These are phyloP conservation scores for Xiphias gladius DNA, from an alignment of 2,113 vertebrate species.

Conservation along the genomic window DNA sequence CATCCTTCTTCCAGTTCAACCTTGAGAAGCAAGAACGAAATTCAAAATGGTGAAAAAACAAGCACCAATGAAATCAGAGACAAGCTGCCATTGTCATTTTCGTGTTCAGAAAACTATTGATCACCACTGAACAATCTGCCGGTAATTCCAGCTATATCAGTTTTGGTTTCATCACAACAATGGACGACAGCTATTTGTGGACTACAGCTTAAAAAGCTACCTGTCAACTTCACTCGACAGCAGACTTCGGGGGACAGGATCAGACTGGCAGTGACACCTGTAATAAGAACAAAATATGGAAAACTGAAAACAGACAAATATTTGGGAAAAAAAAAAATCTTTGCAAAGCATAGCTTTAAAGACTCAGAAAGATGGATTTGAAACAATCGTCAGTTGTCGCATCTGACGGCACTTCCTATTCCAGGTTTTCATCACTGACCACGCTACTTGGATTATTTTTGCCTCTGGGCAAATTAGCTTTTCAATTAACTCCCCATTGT, in stretches of 20 bases:
- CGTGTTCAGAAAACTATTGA: slow-evolving; percentile 87
- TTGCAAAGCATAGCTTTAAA: background rate
- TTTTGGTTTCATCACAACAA: slow-evolving; percentile 67
- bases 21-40: background rate
- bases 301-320: accelerated
- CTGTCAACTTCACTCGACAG: background rate
- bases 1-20: background rate
- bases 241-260: background rate
- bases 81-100: background rate
- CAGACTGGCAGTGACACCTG: slow-evolving; percentile 1
- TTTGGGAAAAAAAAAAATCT: background rate
- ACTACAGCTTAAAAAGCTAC: background rate
- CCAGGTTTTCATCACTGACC: slow-evolving; percentile 87
- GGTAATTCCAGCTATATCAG: slow-evolving; percentile 90
- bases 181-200: accelerated
- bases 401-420: slow-evolving; percentile 96
- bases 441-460: background rate
- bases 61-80: background rate
- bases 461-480: background rate
- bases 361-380: slow-evolving; percentile 61
- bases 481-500: background rate
- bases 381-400: slow-evolving; percentile 90
- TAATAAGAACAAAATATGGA: background rate
- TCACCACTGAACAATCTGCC: slow-evolving; percentile 92
- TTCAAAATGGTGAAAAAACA: background rate